Percentiles rank a stretch among this genome's conserved stretches.
These are phyloP conservation scores for Porites evermanni DNA, from an alignment of 92 coral and sea anemone species.

Conservation along the genomic window DNA sequence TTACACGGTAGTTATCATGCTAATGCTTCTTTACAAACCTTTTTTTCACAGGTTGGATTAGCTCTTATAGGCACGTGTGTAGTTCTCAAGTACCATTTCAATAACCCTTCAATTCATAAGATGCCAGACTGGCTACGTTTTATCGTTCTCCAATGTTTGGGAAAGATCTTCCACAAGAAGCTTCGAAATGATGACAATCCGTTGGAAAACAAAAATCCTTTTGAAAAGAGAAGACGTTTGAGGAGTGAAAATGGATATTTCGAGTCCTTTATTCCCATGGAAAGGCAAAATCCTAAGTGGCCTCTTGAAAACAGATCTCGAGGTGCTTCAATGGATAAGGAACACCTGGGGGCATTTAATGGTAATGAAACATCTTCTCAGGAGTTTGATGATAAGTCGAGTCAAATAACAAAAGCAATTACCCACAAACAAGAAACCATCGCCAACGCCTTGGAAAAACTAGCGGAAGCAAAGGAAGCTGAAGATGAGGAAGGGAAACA, in stretches of 20 bases:
- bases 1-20: no score
- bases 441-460: conserved; percentile 72
- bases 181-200: conserved; percentile 50
- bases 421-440: conserved; percentile 82
- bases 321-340: conserved; percentile 18
- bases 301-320: background rate
- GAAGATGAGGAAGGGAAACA: conserved; percentile 80
- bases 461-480: conserved; percentile 80
- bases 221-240: conserved; percentile 37
- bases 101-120: conserved; percentile 77
- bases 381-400: conserved; percentile 7
- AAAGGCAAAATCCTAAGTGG: no score
- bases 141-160: conserved; percentile 86
- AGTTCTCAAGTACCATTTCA: conserved; percentile 91
- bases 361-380: conserved; percentile 19
- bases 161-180: conserved; percentile 74
- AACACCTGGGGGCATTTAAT: background rate
- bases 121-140: conserved; percentile 96
- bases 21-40: no score
- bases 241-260: conserved; percentile 56
- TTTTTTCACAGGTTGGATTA: conserved; percentile 80
- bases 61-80: conserved; percentile 96
- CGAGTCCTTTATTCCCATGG: conserved; percentile 36
- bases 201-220: conserved; percentile 32
- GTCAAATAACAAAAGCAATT: conserved; percentile 56